Evolutionary conservation across 2,888 invertebrate genomes (phyloP), one percentile per base, ranked within the genome.

Genomic region (Drosophila ezoana): DNA sequence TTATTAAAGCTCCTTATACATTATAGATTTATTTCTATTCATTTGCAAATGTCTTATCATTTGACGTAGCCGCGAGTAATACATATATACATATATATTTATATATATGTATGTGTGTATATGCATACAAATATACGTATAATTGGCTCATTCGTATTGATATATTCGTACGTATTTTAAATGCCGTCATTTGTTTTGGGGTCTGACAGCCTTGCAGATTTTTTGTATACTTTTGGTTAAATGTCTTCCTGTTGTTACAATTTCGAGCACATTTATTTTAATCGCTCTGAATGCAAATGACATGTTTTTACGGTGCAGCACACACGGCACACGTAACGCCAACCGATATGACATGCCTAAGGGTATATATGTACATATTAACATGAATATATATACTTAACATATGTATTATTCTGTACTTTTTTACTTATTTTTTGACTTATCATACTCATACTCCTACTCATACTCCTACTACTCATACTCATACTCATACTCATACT

Each of bases 211-310:
- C 60, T 66, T 66, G 59, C 62, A 35, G 16, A 57, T 53, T 52
- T 47, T 56, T 57, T 57, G 28, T 49, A 52, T 43, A 35, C 45
- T 52, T 64, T 71, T 57, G 41, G 44, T 13, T 54, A 59, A 66
- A 73, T 73, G 49, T 71, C 71, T 76, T 76, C 78, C 76, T 78
- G 74, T 59, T 78, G 65, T 57, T 59, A 74, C 57, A 70, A 62
- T 53, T 76, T 76, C 62, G 56, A 47, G 47, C 47, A 54, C 53
- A 73, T 73, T 77, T 70, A 77, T 76, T 70, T 70, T 35, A 66
- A 76, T 63, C 56, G 54, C 43, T 60, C 40, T 45, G 44, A 58
- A 72, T 65, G 49, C 52, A 56, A 61, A 61, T 64, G 68, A 68
- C 61, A 72, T 53, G 38, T 66, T 51, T 60, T 60, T 52, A 18